Percentiles rank a stretch among this genome's conserved stretches.
phyloP scores from a whole-genome alignment of 1,140 invertebrate genomes.

The Macrobrachium nipponense region DNA sequence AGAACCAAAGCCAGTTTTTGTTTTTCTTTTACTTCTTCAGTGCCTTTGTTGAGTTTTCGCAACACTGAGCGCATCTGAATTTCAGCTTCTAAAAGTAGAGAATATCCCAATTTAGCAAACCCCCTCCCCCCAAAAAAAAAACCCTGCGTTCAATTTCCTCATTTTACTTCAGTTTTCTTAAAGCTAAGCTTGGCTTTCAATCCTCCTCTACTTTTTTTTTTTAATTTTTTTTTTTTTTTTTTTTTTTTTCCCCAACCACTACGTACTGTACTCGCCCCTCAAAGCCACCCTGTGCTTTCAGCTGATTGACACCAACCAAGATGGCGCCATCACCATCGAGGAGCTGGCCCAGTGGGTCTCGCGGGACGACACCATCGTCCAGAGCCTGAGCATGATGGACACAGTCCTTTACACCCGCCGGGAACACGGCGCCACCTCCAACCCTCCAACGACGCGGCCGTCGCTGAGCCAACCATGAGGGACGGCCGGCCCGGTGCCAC shows the following conservation, averaged over 20 bases:
- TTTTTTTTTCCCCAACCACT: too few species aligned
- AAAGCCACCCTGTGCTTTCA: slow-evolving; percentile 68
- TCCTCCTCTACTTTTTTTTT: background rate
- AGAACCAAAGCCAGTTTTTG: too few species aligned
- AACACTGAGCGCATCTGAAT: too few species aligned
- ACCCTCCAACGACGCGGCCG: background rate
- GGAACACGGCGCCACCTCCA: slow-evolving; percentile 7
- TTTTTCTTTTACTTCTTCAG: too few species aligned
- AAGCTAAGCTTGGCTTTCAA: background rate
- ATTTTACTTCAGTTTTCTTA: too few species aligned
- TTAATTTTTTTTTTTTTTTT: too few species aligned
- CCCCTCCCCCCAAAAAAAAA: too few species aligned
- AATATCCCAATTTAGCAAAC: too few species aligned
- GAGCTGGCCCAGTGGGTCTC: slow-evolving; percentile 77
- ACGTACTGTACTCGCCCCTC: slow-evolving; percentile 62
- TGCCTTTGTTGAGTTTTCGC: too few species aligned
- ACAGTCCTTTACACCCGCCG: slow-evolving; percentile 71
- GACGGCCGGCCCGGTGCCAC: background rate
- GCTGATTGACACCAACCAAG: slow-evolving; percentile 87
- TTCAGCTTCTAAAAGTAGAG: too few species aligned
- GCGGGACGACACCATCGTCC: slow-evolving; percentile 79
- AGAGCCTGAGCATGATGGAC: slow-evolving; percentile 80
- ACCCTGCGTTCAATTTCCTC: too few species aligned
- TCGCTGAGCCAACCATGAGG: slow-evolving; percentile 32
- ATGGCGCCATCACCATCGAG: slow-evolving; percentile 84